Evolutionary conservation across 2,888 invertebrate genomes (phyloP).

Genomic region (Lasioglossum lativentre): DNA sequence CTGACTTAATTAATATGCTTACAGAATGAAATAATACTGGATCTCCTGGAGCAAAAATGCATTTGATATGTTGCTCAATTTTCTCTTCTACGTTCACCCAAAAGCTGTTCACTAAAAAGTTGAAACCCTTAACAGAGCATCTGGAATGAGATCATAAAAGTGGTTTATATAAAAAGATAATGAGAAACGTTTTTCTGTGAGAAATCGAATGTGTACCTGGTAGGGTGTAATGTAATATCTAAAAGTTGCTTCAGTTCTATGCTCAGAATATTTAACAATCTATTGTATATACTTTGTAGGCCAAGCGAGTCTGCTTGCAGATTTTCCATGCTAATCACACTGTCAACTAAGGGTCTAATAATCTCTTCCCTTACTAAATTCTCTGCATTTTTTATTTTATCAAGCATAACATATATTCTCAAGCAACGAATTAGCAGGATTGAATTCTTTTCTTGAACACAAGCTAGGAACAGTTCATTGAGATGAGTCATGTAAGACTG

Average conservation of each 20-base stretch:
- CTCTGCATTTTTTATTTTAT: conserved; percentile 90
- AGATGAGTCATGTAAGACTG: conserved; percentile 86
- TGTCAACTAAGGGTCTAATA: conserved; percentile 89
- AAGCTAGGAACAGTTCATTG: conserved; percentile 83
- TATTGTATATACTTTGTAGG: conserved; percentile 90
- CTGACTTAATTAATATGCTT: conserved; percentile 50
- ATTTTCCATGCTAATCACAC: conserved; percentile 89
- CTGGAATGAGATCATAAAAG: conserved; percentile 69
- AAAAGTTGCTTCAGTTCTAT: conserved; percentile 87
- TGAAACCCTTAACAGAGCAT: conserved; percentile 87
- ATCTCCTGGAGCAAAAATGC: conserved; percentile 96
- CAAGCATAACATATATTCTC: conserved; percentile 88
- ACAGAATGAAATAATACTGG: conserved; percentile 93
- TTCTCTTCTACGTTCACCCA: conserved; percentile 95
- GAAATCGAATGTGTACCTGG: conserved; percentile 84
- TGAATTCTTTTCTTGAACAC: conserved; percentile 86
- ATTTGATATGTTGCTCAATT: conserved; percentile 91
- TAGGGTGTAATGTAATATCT: conserved; percentile 79
- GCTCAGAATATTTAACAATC: conserved; percentile 90
- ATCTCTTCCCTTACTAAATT: conserved; percentile 89
- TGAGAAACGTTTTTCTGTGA: conserved; percentile 59
- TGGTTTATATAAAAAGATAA: conserved; percentile 54
- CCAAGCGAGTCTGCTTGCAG: conserved; percentile 88
- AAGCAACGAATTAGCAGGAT: conserved; percentile 85
- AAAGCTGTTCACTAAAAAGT: conserved; percentile 93